These are phyloP conservation scores for Caenorhabditis panamensis DNA, from an alignment of 2,888 invertebrate genomes.

Conservation along the genomic window DNA sequence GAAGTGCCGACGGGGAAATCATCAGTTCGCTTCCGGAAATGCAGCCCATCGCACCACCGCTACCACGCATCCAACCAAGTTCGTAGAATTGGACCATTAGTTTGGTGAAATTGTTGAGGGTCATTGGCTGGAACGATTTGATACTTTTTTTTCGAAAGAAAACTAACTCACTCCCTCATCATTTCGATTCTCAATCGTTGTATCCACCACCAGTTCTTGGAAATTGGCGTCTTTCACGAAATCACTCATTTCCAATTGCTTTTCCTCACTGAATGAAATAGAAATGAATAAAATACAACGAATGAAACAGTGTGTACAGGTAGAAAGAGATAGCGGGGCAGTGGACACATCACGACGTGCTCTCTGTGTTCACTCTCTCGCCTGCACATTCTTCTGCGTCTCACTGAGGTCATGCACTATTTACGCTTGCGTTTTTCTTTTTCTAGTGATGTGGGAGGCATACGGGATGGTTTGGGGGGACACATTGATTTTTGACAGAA, in stretches of 20 bases:
- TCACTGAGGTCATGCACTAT: neutral
- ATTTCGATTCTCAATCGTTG: constrained; percentile 28
- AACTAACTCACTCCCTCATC: constrained; percentile 45
- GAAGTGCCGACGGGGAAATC: constrained; percentile 96
- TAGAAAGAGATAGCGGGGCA: constrained; percentile 23
- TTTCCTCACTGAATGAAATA: neutral
- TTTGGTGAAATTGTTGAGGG: constrained; percentile 87
- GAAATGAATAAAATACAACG: constrained; percentile 1
- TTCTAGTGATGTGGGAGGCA: constrained; percentile 18
- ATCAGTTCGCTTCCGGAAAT: constrained; percentile 86
- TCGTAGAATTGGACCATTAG: constrained; percentile 93
- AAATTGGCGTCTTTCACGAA: constrained; percentile 47
- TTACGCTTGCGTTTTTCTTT: constrained; percentile 4
- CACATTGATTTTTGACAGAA: constrained; percentile 35
- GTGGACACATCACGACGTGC: constrained; percentile 30
- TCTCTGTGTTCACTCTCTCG: constrained; percentile 44
- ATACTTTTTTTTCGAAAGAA: too few species aligned
- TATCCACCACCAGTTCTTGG: constrained; percentile 44
- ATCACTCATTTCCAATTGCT: constrained; percentile 46
- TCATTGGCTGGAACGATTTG: constrained; percentile 72
- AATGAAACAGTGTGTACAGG: constrained; percentile 35
- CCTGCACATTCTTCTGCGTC: constrained; percentile 6
- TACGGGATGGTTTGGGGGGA: neutral
- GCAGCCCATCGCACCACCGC: constrained; percentile 86
- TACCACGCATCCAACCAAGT: constrained; percentile 95